Percentiles rank a stretch among this genome's conserved stretches.
phyloP scores from a whole-genome alignment of 2,888 invertebrate species.

The Marronus borbonicus region DNA sequence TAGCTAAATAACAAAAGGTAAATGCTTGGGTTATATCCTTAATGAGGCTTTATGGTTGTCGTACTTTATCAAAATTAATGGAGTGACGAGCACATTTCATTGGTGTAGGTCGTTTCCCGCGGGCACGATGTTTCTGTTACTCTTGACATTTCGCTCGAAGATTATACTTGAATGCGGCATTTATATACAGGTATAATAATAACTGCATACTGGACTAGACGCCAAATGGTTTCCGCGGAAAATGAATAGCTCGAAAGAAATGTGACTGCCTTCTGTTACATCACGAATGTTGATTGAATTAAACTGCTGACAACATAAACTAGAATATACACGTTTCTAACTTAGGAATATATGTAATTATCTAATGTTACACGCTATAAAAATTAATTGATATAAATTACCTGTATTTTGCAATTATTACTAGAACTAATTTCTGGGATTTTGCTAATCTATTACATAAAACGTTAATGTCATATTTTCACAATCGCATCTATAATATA shows the following conservation, averaged over 20 bases:
- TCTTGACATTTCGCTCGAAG: neutral
- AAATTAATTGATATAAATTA: neutral
- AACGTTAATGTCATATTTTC: too few relatives aligned
- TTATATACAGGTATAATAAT: neutral
- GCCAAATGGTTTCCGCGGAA: too few relatives aligned
- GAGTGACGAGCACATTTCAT: neutral
- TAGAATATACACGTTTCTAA: too few relatives aligned
- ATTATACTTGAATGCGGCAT: neutral
- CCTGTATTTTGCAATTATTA: neutral
- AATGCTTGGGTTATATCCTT: neutral
- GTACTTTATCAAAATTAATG: constrained; percentile 13
- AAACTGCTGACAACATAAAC: too few relatives aligned
- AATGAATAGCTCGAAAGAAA: too few relatives aligned
- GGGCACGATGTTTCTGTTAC: neutral
- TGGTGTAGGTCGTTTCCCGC: neutral
- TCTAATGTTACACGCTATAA: too few relatives aligned
- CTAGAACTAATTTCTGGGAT: neutral
- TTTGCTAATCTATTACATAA: too few relatives aligned
- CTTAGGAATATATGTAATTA: too few relatives aligned
- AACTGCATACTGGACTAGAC: neutral
- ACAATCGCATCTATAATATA: too few relatives aligned
- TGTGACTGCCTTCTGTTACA: too few relatives aligned
- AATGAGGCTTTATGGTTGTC: neutral
- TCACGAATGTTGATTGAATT: too few relatives aligned
- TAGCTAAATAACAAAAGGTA: too few relatives aligned